phyloP scores from a whole-genome alignment of 2,113 vertebrate genomes.

The Glaucomys volans region DNA sequence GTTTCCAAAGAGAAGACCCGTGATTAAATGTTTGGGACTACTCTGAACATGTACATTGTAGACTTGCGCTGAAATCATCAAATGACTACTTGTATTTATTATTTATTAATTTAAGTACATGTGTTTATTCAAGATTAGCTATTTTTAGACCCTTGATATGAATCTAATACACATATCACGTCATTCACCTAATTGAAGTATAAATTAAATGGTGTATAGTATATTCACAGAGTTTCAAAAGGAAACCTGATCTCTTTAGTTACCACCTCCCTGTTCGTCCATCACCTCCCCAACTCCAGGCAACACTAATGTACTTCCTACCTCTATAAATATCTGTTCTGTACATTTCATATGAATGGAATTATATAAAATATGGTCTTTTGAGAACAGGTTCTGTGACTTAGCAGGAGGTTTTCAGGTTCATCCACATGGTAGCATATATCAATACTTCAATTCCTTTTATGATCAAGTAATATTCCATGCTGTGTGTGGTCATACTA shows the following conservation, averaged over 20 bases:
- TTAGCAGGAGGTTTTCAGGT: not conserved
- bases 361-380: not conserved
- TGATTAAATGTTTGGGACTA: not conserved
- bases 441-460: not conserved
- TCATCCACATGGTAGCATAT: not conserved
- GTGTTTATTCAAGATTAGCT: not conserved
- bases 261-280: not conserved
- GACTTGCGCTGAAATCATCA: not conserved
- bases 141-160: not conserved
- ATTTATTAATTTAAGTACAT: not conserved
- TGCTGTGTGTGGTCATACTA: too few species aligned
- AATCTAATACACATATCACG: not conserved
- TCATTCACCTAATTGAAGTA: not conserved
- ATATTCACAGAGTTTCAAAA: not conserved
- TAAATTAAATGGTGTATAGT: not conserved
- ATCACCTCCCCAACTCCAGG: not conserved
- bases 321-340: not conserved
- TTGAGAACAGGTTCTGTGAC: not conserved
- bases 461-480: not conserved
- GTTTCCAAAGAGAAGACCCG: not conserved
- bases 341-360: not conserved
- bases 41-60: too few species aligned
- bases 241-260: not conserved
- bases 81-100: not conserved
- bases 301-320: not conserved